A percentile compares a stretch with the other conserved stretches of the same genome.
phyloP scores from a whole-genome alignment of 2,888 invertebrate species.

The Platycheirus rosarum region DNA sequence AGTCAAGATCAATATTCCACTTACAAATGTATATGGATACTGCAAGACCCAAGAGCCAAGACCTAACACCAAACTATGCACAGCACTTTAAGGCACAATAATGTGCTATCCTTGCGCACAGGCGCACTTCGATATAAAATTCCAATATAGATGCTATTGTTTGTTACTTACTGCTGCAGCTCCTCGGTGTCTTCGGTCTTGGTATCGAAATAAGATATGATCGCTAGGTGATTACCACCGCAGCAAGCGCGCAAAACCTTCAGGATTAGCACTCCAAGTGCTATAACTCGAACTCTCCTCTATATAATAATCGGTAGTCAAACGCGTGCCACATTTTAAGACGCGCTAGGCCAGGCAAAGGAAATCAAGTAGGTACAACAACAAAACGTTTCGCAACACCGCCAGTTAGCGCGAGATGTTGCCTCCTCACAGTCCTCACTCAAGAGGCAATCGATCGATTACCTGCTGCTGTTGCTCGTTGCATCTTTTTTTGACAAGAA shows the following conservation, averaged over 20 bases:
- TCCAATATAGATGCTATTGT: conserved; percentile 39
- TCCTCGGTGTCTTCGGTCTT: conserved; percentile 15
- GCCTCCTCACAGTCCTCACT: too few species aligned
- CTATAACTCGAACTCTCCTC: conserved; percentile 15
- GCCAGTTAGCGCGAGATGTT: conserved; percentile 20
- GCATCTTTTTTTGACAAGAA: conserved; percentile 8
- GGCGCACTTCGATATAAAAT: conserved; percentile 17
- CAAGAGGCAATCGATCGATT: conserved; percentile 54
- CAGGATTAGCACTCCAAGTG: conserved; percentile 62
- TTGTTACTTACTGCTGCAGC: conserved; percentile 3
- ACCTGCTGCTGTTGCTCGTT: conserved; percentile 4
- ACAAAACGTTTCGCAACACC: conserved; percentile 29
- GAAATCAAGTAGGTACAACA: conserved; percentile 14
- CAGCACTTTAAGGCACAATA: neutral
- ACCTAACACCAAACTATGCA: neutral
- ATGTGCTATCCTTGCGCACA: conserved; percentile 25
- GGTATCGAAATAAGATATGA: conserved; percentile 63
- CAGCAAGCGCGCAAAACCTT: conserved; percentile 46
- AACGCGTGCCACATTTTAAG: conserved; percentile 70
- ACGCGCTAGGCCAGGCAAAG: conserved; percentile 11
- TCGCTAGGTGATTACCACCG: conserved; percentile 65
- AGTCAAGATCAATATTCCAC: conserved; percentile 60
- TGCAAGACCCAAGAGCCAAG: neutral
- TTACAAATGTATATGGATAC: conserved; percentile 2
- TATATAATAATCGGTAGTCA: conserved; percentile 65